A percentile compares a stretch with the other conserved stretches of the same genome.
Evolutionary conservation across 92 coral and sea anemone genomes (phyloP).

Genomic region (Metridium senile): DNA sequence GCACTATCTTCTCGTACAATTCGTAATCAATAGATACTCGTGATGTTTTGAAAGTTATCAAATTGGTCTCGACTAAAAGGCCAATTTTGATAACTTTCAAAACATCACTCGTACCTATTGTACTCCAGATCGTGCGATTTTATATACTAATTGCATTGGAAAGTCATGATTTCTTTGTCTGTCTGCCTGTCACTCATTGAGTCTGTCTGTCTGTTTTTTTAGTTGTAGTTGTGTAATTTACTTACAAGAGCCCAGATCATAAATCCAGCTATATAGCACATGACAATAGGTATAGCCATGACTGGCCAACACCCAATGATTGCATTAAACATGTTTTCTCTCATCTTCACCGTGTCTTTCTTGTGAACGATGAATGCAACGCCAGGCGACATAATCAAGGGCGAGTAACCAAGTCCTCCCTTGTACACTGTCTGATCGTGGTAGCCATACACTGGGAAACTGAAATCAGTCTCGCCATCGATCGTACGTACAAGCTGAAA

Average conservation of each 20-base stretch:
- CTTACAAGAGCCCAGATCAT: constrained; percentile 65
- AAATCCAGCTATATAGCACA: constrained; percentile 56
- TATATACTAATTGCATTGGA: too few species aligned
- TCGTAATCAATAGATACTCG: too few species aligned
- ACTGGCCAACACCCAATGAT: constrained; percentile 50
- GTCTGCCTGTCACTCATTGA: too few species aligned
- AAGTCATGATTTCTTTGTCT: too few species aligned
- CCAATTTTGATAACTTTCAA: too few species aligned
- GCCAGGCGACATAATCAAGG: constrained; percentile 73
- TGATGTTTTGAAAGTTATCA: too few species aligned
- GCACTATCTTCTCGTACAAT: too few species aligned
- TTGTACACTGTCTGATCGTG: constrained; percentile 55
- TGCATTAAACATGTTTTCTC: constrained; percentile 37
- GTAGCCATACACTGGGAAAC: constrained; percentile 73
- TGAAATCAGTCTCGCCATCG: constrained; percentile 66
- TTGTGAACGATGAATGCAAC: constrained; percentile 71
- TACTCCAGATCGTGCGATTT: too few species aligned
- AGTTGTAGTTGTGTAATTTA: background rate
- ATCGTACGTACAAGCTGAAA: constrained; percentile 39
- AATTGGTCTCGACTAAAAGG: too few species aligned
- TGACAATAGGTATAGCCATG: constrained; percentile 48
- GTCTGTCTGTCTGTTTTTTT: too few species aligned
- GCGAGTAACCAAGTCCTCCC: constrained; percentile 58
- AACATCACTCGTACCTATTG: too few species aligned
- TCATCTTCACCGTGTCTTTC: background rate